Conservation (phyloP, 2,797 vertebrate genomes). For the Ambastaia sidthimunki region DNA sequence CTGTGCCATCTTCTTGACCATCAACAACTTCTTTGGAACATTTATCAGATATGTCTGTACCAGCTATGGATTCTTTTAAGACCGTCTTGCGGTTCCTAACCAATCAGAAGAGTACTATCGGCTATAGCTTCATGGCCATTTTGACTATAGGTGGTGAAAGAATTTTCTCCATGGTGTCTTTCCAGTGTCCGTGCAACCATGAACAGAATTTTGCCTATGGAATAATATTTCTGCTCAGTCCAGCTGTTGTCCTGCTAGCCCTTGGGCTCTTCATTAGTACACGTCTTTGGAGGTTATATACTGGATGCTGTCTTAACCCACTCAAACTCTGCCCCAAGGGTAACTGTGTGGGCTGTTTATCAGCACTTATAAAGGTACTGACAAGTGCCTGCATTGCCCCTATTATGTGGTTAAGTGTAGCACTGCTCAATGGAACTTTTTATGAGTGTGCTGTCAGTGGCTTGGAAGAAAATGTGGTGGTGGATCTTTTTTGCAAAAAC, state of each 20-base stretch:
- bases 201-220: slow-evolving; percentile 86
- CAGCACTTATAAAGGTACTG: slow-evolving; percentile 76
- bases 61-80: slow-evolving; percentile 85
- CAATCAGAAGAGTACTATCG: slow-evolving; percentile 87
- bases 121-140: slow-evolving; percentile 91
- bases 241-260: slow-evolving; percentile 84
- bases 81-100: slow-evolving; percentile 82
- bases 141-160: slow-evolving; percentile 89
- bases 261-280: slow-evolving; percentile 84
- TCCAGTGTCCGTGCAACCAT: slow-evolving; percentile 90
- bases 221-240: slow-evolving; percentile 86
- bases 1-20: too few species aligned
- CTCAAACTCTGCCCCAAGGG: slow-evolving; percentile 82
- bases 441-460: slow-evolving; percentile 93
- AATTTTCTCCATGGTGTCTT: slow-evolving; percentile 88
- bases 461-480: slow-evolving; percentile 74
- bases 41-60: not conserved
- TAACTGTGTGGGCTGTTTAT: slow-evolving; percentile 75
- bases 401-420: slow-evolving; percentile 91
- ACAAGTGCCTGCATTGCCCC: slow-evolving; percentile 84
- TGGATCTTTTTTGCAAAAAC: slow-evolving; percentile 80
- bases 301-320: slow-evolving; percentile 88
- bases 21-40: not conserved
- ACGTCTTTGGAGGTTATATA: slow-evolving; percentile 87
- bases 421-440: slow-evolving; percentile 90